phyloP scores from a whole-genome alignment of 2,797 vertebrate genomes.

The Danio jaintianensis region DNA sequence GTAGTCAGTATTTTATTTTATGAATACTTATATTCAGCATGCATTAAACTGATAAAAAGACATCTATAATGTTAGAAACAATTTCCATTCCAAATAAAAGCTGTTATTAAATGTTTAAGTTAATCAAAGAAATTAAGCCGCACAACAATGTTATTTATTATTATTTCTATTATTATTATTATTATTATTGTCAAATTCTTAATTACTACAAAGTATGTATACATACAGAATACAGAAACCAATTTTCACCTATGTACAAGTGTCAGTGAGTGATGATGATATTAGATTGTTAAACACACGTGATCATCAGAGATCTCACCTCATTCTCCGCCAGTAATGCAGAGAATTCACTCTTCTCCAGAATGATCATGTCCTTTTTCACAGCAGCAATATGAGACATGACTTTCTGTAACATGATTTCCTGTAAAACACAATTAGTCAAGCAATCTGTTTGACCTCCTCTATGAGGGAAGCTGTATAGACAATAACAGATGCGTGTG shows the following conservation, averaged over 20 bases:
- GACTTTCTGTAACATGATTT: conserved; percentile 92
- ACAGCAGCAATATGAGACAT: conserved; percentile 92
- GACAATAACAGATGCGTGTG: conserved; percentile 1
- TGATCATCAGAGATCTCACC: conserved; percentile 73
- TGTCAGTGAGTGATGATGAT: not conserved
- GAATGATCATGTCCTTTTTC: conserved; percentile 98
- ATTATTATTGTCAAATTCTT: too few relatives aligned
- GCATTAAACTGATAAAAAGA: not conserved
- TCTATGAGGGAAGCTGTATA: not conserved
- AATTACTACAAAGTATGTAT: too few relatives aligned
- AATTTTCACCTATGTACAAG: not conserved
- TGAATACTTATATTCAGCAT: not conserved
- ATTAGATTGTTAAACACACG: not conserved
- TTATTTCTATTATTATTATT: too few relatives aligned
- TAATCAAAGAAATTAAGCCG: too few relatives aligned
- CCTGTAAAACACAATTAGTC: conserved; percentile 74
- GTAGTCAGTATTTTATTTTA: not conserved
- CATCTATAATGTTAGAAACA: not conserved
- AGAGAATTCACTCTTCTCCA: conserved; percentile 98
- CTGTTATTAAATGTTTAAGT: not conserved
- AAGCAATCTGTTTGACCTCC: not conserved
- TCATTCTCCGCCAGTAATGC: conserved; percentile 91
- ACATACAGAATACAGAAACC: not conserved
- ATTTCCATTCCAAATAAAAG: not conserved
- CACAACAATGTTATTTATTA: too few relatives aligned